A percentile compares a stretch with the other conserved stretches of the same genome.
Conservation (phyloP, 92 coral and sea anemone genomes). For the Umimayanthus kanabou region DNA sequence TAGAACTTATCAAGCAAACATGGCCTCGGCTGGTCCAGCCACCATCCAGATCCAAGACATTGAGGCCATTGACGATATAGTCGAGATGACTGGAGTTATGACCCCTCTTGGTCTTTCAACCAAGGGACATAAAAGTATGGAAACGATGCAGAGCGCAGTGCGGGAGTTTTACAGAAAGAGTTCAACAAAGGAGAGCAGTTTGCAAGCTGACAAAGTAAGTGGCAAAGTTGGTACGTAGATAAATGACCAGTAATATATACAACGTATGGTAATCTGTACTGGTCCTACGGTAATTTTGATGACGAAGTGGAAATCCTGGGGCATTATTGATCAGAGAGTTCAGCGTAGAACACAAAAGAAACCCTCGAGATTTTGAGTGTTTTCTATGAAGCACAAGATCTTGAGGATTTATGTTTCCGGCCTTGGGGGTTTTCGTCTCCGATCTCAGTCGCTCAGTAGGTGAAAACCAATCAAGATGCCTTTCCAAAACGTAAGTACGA, state of each 20-base stretch:
- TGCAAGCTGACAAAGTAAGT: background rate
- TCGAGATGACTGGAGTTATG: background rate
- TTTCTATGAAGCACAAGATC: no score
- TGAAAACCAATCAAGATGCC: no score
- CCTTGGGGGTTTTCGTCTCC: no score
- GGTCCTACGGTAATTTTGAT: no score
- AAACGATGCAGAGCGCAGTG: background rate
- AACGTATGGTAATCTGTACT: no score
- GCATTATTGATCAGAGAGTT: no score
- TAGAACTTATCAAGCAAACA: background rate
- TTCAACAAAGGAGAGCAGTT: background rate
- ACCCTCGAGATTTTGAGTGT: no score
- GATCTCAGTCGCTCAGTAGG: no score
- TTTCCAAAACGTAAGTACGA: no score
- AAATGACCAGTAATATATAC: background rate
- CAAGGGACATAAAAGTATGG: background rate
- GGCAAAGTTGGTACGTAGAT: background rate
- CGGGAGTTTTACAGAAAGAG: background rate
- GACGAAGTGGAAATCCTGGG: no score
- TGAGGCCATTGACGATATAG: background rate
- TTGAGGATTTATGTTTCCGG: no score
- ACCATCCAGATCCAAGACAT: background rate
- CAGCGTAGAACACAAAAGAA: no score
- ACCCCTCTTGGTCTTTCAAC: constrained; percentile 3
- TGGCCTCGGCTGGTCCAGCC: background rate